phyloP scores from a whole-genome alignment of 2,113 vertebrate species.

The Larimichthys crocea region DNA sequence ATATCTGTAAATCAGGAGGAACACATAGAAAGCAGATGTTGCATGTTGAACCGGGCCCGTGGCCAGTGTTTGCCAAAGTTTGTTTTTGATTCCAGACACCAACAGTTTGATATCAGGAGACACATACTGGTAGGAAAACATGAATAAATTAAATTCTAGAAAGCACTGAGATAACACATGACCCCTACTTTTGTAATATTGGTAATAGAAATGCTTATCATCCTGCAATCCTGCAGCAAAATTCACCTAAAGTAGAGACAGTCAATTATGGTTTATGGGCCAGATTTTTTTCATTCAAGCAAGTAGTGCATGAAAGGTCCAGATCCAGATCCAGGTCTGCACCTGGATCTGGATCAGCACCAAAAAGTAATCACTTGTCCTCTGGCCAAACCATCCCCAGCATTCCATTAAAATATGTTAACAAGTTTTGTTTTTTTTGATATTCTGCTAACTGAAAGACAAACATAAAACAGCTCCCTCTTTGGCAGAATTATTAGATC shows the following conservation, averaged over 20 bases:
- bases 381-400: background rate
- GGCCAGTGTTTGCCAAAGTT: slow-evolving; percentile 11
- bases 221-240: background rate
- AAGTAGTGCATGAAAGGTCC: background rate
- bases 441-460: slow-evolving; percentile 2
- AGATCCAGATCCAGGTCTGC: too few relatives aligned
- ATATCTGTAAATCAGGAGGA: slow-evolving; percentile 35
- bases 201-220: background rate
- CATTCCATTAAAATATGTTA: slow-evolving; percentile 16
- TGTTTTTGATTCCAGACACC: slow-evolving; percentile 43
- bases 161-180: background rate
- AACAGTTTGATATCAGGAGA: background rate
- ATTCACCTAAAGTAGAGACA: background rate
- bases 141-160: background rate
- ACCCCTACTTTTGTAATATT: background rate
- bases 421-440: background rate
- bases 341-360: slow-evolving; percentile 14
- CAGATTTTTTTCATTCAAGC: slow-evolving; percentile 6
- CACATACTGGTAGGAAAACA: background rate
- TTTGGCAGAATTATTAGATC: slow-evolving; percentile 2
- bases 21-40: slow-evolving; percentile 59
- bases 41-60: slow-evolving; percentile 28
- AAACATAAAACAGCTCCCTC: slow-evolving; percentile 8
- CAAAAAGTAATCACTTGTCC: background rate
- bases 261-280: background rate